Evolutionary conservation across 2,888 invertebrate species (phyloP), one percentile per base, ranked within the genome.

Genomic region (Folsomia candida): DNA sequence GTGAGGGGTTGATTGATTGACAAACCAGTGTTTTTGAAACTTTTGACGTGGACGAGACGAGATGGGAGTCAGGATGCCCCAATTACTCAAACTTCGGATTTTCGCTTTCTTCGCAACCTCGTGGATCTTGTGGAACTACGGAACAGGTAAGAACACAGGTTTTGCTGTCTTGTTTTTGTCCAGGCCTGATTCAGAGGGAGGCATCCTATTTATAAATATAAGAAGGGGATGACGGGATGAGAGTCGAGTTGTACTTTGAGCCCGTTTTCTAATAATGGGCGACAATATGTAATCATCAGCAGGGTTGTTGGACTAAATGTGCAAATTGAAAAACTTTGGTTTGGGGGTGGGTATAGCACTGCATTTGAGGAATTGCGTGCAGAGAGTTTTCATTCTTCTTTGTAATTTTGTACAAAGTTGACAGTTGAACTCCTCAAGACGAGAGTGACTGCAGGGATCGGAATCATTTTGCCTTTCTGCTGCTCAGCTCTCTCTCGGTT

Each of bases 91-190:
- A 25, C 69, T 76, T n/a, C 58, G 77, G 28, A 71, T 76, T 20
- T 59, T 76, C 28, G 76, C 70, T 22, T 69, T 76, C 67, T 67
- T 77, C 58, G 74, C 76, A 51, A 76, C 78, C 73, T 66, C 74
- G 29, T 76, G 74, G 75, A 76, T 78, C 61, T 75, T 78, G 65
- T 75, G 76, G 76, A 78, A 75, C 78, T 75, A 76, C 75, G 74
- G 72, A 76, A 64, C 75, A 78, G 78, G 78, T 78, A 58, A 37
- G 14, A 37, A 37, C n/a, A n/a, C n/a, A n/a, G n/a, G 37, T 37
- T 9, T 37, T 37, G 6, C 37, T 37, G n/a, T 37, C 4, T 37
- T 37, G 37, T 9, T 37, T 37, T 37, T 37, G 14, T 37, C 4
- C n/a, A n/a, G n/a, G n/a, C 4, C 6, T 37, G 14, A 14, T 37